Percentiles rank a stretch among this genome's conserved stretches.
Conservation (phyloP, 2,888 invertebrate genomes). For the Cyrtodaria siliqua region DNA sequence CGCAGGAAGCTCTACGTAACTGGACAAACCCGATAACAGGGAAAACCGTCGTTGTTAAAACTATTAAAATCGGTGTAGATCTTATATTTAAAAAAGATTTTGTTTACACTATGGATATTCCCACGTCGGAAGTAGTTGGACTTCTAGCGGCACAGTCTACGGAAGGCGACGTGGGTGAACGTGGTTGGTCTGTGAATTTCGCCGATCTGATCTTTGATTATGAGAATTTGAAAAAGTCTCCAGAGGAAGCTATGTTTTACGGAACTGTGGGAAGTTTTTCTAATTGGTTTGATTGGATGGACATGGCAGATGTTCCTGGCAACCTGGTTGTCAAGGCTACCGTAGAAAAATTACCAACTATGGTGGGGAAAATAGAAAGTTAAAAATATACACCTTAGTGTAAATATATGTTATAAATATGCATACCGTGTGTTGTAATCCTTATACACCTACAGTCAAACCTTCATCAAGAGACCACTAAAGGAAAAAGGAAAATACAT, state of each 20-base stretch:
- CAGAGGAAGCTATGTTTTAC: slow-evolving; percentile 31
- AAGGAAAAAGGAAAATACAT: too few relatives aligned
- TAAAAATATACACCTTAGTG: too few relatives aligned
- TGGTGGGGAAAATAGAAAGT: too few relatives aligned
- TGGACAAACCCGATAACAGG: slow-evolving; percentile 63
- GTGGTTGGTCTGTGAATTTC: slow-evolving; percentile 48
- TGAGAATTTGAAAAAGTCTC: slow-evolving; percentile 9
- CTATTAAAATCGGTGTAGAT: slow-evolving; percentile 5
- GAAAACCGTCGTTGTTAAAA: slow-evolving; percentile 10
- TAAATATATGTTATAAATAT: too few relatives aligned
- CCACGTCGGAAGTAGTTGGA: slow-evolving; percentile 38
- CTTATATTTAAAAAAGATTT: slow-evolving; percentile 44
- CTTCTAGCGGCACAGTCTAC: slow-evolving; percentile 43
- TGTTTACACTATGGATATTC: slow-evolving; percentile 56
- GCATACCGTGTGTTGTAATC: too few relatives aligned
- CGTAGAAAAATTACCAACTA: too few relatives aligned
- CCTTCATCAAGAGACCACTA: too few relatives aligned
- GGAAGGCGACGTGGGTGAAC: slow-evolving; percentile 7
- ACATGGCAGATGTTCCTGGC: slow-evolving; percentile 55
- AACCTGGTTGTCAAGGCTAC: slow-evolving; percentile 57
- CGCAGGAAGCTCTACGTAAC: slow-evolving; percentile 21
- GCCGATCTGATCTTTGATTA: slow-evolving; percentile 51
- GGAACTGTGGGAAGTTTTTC: slow-evolving; percentile 56
- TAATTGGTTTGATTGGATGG: slow-evolving; percentile 66
- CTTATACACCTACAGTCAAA: too few relatives aligned